Conservation (phyloP, 2,888 invertebrate genomes). For the Agrotis segetum region DNA sequence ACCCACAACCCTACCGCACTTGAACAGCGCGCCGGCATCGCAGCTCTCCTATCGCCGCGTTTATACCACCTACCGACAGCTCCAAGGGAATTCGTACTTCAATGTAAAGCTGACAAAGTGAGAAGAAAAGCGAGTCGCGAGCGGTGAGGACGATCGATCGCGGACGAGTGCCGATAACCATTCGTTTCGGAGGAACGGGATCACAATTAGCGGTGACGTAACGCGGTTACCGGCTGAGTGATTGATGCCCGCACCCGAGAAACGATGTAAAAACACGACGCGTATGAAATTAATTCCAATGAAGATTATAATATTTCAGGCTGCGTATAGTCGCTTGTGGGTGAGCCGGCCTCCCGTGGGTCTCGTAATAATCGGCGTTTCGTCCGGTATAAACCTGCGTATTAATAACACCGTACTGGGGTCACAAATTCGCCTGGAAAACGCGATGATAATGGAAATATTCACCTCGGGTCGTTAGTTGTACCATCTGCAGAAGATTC, state of each 20-base stretch:
- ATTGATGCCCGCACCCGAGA: slow-evolving; percentile 69
- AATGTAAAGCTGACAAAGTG: slow-evolving; percentile 77
- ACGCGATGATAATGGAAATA: slow-evolving; percentile 51
- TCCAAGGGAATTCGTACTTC: slow-evolving; percentile 77
- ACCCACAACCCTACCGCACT: slow-evolving; percentile 73
- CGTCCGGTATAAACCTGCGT: slow-evolving; percentile 32
- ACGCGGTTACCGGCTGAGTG: slow-evolving; percentile 79
- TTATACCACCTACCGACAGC: slow-evolving; percentile 70
- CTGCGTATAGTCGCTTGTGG: slow-evolving; percentile 14
- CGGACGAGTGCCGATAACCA: slow-evolving; percentile 73
- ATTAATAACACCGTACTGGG: slow-evolving; percentile 49
- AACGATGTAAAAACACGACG: slow-evolving; percentile 53
- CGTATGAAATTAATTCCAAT: slow-evolving; percentile 54
- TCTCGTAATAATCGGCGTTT: slow-evolving; percentile 42
- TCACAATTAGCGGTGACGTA: slow-evolving; percentile 85
- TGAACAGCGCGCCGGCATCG: slow-evolving; percentile 67
- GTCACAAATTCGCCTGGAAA: slow-evolving; percentile 44
- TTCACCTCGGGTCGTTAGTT: slow-evolving; percentile 46
- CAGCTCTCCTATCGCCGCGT: slow-evolving; percentile 72
- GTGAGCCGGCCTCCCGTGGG: slow-evolving; percentile 28
- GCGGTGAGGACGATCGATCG: slow-evolving; percentile 76
- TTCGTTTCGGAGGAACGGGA: slow-evolving; percentile 72
- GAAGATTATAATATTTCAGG: slow-evolving; percentile 39
- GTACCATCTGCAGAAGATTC: slow-evolving; percentile 47
- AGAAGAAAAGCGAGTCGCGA: slow-evolving; percentile 72